Base-by-base conservation (phyloP, 2,797 vertebrate species). In the Alfaro cultratus region DNA sequence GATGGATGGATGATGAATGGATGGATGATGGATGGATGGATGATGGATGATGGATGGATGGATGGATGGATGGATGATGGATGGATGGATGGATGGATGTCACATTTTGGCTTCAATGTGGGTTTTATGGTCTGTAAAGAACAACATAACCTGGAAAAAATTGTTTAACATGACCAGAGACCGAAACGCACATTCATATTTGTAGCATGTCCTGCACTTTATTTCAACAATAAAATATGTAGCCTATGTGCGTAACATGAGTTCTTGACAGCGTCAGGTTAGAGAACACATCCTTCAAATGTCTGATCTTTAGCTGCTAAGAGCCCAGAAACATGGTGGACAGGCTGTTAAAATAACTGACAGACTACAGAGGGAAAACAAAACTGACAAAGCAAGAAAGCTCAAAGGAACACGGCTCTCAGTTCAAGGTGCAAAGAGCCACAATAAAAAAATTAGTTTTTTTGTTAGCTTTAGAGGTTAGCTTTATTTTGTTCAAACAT, bases 281-380 rank as follows among this genome's bases (percentile, higher is more conserved):
- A 39, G 62, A 67, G 34, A 39, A 36, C 9, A 26, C 18, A 26
- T 73, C 71, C 71, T 36, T 73, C 46, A 47, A 73, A 45, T 29
- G 71, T 49, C 15, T 73, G 71, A 73, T 13, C 46, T 73, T 31
- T 34, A 36, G 72, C 29, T 31, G 46, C 18, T 9, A 23, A 3
- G 18, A 46, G 68, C 62, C 80, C 43, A 71, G 49, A 60, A 67
- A 49, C 34, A 2, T 5, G 55, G 12, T 3, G 41, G 79, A 55
- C 75, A 36, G 41, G 26, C 75, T 31, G 9, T 87, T 39, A 64
- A 23, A 64, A 67, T 31, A 62, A 79, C 29, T 62, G 81, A 86
- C 75, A 53, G 73, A 2, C 36, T 71, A 13, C 46, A 73, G 36
- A 23, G 16, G 2, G 36, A 39, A 21, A 51, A 34, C 10, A 12